phyloP scores from a whole-genome alignment of 2,113 vertebrate species.

The Pachycephala philippinensis region DNA sequence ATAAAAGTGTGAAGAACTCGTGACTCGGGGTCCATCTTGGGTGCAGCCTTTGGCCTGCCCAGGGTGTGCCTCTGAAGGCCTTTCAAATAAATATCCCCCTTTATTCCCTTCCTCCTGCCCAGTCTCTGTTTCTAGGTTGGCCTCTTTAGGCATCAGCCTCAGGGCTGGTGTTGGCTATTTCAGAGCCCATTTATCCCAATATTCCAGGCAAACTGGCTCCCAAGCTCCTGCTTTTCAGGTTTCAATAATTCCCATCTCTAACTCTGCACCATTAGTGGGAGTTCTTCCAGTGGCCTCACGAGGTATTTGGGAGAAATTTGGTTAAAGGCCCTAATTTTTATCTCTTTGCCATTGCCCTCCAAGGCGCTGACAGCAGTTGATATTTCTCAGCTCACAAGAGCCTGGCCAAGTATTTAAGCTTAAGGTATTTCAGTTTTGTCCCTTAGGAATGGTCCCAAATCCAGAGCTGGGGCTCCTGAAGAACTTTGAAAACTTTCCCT shows the following conservation, averaged over 20 bases:
- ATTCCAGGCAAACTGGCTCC: not conserved
- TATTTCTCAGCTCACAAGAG: not conserved
- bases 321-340: not conserved
- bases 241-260: not conserved
- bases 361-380: not conserved
- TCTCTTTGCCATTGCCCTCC: not conserved
- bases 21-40: too few species aligned
- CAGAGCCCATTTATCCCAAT: not conserved
- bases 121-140: too few species aligned
- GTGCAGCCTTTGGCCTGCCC: too few species aligned
- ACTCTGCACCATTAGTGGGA: not conserved
- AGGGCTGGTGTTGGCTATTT: accelerated
- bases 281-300: not conserved
- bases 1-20: too few species aligned
- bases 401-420: not conserved
- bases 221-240: not conserved
- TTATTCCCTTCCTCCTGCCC: too few species aligned
- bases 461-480: not conserved
- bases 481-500: not conserved
- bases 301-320: not conserved
- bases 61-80: too few species aligned
- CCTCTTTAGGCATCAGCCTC: not conserved
- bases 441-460: not conserved
- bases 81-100: too few species aligned
- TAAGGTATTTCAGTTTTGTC: not conserved